Evolutionary conservation across 1,140 invertebrate genomes (phyloP), one percentile per base, ranked within the genome.

Genomic region (Meloidogyne floridensis): DNA sequence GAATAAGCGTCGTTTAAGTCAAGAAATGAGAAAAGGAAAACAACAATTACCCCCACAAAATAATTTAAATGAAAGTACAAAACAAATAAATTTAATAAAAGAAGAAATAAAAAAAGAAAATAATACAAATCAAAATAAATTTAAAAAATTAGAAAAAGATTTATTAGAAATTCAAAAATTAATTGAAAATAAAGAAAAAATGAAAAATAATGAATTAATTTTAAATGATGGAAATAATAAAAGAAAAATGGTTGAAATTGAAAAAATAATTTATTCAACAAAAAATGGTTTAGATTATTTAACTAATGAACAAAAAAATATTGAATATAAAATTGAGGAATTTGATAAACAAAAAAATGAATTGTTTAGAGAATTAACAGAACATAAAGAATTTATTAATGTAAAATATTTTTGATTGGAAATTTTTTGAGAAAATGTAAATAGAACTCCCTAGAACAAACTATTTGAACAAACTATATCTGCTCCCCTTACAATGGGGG

Each of bases 251-350:
- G 15, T n/a, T n/a, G 59, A 65, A 65, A 65, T 65, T n/a, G 59
- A 65, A 65, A 65, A 65, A 65, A n/a, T 65, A 65, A 18, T 65
- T 65, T 65, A 65, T 65, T 65, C n/a, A 18, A 65, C 10, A 6
- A 65, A 65, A 65, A 65, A 65, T 65, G 59, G n/a, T 3, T 65
- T 65, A 65, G 59, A 65, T 13, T n/a, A n/a, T 65, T 65, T 65
- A n/a, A 65, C 4, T 47, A 47, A 47, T 47, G 5, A 65, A 65
- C 59, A 65, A 65, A 65, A 18, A 18, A 65, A 65, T 65, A n/a
- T 65, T 65, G 59, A 65, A 65, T 65, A 65, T 65, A 65, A 65
- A 65, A 65, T 65, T 65, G 59, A n/a, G 7, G n/a, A 65, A 65
- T 7, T 65, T 6, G 59, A 65, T n/a, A 65, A 65, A 65, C 59